These are phyloP conservation scores for Peromyscus leucopus DNA, from an alignment of 2,113 vertebrate genomes.

Conservation along the genomic window DNA sequence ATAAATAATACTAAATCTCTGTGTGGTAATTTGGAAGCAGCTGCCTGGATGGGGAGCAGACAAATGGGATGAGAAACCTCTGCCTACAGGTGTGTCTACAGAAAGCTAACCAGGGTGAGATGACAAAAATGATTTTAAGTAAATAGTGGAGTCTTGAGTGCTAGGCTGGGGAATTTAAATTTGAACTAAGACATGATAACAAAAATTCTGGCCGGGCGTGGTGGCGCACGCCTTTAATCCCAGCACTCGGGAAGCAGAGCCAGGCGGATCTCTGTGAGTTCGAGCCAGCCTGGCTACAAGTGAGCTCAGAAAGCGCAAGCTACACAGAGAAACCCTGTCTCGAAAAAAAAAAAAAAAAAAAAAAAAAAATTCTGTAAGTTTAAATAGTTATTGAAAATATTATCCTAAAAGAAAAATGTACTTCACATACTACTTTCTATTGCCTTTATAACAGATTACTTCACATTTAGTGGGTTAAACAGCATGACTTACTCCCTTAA, in stretches of 20 bases:
- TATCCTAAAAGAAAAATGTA: neutral
- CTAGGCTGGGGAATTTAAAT: neutral
- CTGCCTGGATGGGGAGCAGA: no score
- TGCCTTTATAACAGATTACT: neutral
- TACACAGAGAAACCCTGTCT: no score
- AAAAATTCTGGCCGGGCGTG: neutral
- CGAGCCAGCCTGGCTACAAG: no score
- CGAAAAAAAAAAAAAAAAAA: neutral
- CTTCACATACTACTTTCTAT: neutral
- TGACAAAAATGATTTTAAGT: neutral
- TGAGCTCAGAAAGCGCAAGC: no score
- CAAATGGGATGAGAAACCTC: no score
- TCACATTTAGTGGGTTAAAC: neutral
- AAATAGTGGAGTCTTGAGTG: neutral
- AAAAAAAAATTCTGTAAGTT: neutral
- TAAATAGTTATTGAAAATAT: neutral
- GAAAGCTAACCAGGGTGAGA: neutral
- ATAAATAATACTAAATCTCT: no score
- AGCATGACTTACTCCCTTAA: neutral
- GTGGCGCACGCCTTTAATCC: no score
- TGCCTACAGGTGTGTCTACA: neutral
- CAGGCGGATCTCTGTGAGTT: no score
- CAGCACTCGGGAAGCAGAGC: no score
- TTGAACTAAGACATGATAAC: neutral
- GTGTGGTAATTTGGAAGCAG: no score